phyloP scores from a whole-genome alignment of 2,888 invertebrate genomes.

The Pegoplata infirma region DNA sequence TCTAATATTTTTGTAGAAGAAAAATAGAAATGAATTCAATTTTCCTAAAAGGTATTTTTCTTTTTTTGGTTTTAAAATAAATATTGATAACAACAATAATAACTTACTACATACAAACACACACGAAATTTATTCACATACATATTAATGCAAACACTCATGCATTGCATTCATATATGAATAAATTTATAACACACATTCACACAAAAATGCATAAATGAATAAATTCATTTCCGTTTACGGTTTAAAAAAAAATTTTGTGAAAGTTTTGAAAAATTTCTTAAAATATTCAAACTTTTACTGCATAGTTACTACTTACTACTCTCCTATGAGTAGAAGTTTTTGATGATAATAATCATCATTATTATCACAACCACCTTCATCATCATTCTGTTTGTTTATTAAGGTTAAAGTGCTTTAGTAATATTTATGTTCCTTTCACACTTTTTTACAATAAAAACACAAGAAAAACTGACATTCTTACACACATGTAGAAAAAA shows the following conservation, averaged over 20 bases:
- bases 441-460: no score
- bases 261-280: neutral
- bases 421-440: conserved; percentile 16
- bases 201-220: neutral
- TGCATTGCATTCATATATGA: no score
- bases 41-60: conserved; percentile 44
- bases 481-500: neutral
- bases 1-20: neutral
- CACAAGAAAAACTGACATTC: neutral
- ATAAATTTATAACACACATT: neutral
- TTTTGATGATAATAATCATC: neutral
- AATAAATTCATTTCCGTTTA: neutral
- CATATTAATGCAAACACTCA: no score
- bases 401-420: conserved; percentile 16
- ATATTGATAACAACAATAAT: neutral
- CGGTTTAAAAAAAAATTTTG: neutral
- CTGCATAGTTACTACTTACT: conserved; percentile 18
- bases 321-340: neutral
- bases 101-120: neutral
- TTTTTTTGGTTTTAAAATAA: conserved; percentile 9
- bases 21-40: conserved; percentile 26
- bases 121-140: conserved; percentile 18
- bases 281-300: conserved; percentile 30
- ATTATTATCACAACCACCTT: conserved; percentile 20
- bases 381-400: no score